Evolutionary conservation across 1,140 invertebrate species (phyloP).

Genomic region (Lepidurus apus): DNA sequence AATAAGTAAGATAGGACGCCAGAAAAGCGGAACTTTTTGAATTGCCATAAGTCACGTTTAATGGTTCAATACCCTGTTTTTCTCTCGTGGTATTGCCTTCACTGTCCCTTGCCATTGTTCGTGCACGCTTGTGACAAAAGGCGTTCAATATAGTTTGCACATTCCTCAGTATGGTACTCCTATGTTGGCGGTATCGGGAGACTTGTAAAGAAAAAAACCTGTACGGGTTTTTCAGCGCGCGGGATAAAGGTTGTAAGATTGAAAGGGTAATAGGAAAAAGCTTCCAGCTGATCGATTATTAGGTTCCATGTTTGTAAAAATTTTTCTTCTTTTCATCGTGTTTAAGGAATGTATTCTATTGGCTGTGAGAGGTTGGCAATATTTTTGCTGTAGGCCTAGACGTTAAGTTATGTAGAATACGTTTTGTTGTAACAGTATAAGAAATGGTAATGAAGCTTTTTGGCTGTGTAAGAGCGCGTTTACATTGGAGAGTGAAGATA

Average conservation of each 20-base stretch:
- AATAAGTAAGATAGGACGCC: background rate
- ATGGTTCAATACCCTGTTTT: background rate
- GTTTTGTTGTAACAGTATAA: background rate
- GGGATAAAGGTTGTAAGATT: background rate
- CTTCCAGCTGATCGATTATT: background rate
- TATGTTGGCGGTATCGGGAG: background rate
- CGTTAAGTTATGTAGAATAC: too few species aligned
- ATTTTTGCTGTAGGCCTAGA: background rate
- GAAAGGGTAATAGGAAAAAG: background rate
- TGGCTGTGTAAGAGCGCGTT: background rate
- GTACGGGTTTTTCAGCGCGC: background rate
- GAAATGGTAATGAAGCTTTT: constrained; percentile 3
- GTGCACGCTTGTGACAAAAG: constrained; percentile 21
- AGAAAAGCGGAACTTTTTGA: background rate
- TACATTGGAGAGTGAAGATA: background rate
- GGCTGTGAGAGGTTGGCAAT: constrained; percentile 9
- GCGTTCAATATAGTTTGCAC: constrained; percentile 11
- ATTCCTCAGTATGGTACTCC: background rate
- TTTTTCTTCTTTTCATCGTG: background rate
- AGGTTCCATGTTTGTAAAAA: background rate
- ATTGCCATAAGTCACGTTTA: constrained; percentile 18
- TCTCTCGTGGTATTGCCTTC: background rate
- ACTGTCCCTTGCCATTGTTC: constrained; percentile 5
- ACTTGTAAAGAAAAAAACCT: constrained; percentile 10
- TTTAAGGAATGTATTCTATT: background rate